phyloP scores from a whole-genome alignment of 2,888 invertebrate genomes.

The Tanypteryx hageni region DNA sequence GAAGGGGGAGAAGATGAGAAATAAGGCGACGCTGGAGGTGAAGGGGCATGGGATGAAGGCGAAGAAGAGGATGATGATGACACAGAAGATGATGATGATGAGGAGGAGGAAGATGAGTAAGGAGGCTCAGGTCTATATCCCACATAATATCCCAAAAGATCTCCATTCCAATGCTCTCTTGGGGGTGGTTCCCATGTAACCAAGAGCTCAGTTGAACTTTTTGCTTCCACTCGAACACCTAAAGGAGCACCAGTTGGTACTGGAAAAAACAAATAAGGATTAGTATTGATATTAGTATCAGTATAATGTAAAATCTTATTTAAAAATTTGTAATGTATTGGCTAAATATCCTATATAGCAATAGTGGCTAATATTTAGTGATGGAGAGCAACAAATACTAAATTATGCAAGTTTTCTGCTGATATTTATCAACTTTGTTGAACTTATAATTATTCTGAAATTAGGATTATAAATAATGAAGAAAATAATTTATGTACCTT shows the following conservation, averaged over 20 bases:
- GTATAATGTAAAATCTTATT: background rate
- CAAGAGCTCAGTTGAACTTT: constrained; percentile 89
- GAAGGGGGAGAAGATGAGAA: constrained; percentile 44
- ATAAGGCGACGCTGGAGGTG: constrained; percentile 66
- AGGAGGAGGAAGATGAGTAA: constrained; percentile 50
- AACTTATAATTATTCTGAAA: no score
- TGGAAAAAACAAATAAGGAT: constrained; percentile 65
- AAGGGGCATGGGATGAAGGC: constrained; percentile 71
- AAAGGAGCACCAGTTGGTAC: constrained; percentile 87
- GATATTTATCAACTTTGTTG: no score
- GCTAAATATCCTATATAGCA: no score
- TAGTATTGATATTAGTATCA: background rate
- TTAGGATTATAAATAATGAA: no score
- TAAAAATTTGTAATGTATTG: background rate
- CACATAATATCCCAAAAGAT: constrained; percentile 90
- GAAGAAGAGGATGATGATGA: constrained; percentile 70
- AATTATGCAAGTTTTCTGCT: no score
- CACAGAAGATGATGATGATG: background rate
- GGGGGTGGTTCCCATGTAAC: constrained; percentile 93
- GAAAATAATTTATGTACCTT: constrained; percentile 76
- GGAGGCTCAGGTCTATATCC: constrained; percentile 84
- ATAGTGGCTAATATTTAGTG: no score
- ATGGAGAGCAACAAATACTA: no score
- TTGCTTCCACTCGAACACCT: constrained; percentile 89
- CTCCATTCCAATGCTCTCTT: constrained; percentile 91